phyloP scores from a whole-genome alignment of 2,797 vertebrate genomes.

The Megaceryle alcyon region DNA sequence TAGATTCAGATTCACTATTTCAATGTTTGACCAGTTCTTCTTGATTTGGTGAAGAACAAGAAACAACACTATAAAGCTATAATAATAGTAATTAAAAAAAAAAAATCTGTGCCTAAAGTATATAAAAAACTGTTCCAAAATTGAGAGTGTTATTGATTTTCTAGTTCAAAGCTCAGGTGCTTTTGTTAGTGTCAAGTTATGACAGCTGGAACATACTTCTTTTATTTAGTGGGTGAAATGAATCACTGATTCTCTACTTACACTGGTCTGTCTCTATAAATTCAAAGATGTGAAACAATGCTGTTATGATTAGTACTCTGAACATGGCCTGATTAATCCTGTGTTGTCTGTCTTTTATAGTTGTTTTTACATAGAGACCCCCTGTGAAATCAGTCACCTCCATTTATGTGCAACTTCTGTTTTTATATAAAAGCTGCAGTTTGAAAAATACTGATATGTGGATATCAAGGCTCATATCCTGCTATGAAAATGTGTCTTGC shows the following conservation, averaged over 20 bases:
- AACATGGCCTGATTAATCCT: neutral
- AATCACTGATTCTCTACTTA: conserved; percentile 34
- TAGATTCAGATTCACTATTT: neutral
- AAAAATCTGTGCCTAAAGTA: neutral
- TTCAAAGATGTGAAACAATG: conserved; percentile 1
- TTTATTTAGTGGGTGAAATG: conserved; percentile 47
- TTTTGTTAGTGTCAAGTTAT: conserved; percentile 39
- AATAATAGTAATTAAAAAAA: no score
- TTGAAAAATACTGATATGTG: neutral
- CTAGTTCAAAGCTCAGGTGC: neutral
- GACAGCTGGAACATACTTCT: conserved; percentile 45
- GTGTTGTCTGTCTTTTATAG: neutral
- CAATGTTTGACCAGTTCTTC: neutral
- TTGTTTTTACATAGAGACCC: neutral
- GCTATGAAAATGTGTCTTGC: neutral
- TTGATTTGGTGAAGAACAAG: neutral
- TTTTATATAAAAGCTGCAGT: neutral
- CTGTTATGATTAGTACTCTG: neutral
- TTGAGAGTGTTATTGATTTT: neutral
- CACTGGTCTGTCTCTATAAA: neutral
- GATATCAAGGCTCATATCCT: neutral
- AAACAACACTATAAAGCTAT: neutral
- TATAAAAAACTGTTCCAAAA: neutral
- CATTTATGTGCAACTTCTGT: neutral
- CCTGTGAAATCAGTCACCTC: neutral